These are phyloP conservation scores for Trachops cirrhosus DNA, from an alignment of 2,797 vertebrate species.

Conservation along the genomic window DNA sequence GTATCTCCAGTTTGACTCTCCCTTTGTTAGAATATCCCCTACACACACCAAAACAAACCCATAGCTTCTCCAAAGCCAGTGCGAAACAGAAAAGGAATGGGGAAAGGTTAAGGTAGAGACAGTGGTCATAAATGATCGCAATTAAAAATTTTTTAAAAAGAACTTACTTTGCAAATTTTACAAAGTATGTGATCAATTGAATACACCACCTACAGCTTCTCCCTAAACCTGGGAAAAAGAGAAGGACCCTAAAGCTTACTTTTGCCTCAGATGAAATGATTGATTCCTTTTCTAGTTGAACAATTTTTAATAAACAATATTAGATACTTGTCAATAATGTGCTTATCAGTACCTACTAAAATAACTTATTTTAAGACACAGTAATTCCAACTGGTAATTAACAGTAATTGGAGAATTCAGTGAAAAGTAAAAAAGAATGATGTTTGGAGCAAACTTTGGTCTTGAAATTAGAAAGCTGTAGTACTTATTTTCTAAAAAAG, in stretches of 20 bases:
- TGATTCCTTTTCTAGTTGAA: neutral
- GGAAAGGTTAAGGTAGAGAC: neutral
- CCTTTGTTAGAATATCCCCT: neutral
- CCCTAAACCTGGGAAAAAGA: neutral
- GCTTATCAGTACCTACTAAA: neutral
- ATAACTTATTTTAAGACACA: neutral
- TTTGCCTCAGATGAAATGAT: neutral
- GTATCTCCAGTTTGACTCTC: neutral
- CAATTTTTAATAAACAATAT: neutral
- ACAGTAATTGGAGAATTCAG: neutral
- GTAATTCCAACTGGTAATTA: neutral
- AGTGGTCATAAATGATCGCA: neutral
- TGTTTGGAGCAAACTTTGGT: constrained; percentile 2
- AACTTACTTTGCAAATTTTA: neutral
- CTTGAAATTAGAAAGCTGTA: neutral
- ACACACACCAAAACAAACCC: neutral
- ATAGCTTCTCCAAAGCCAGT: neutral
- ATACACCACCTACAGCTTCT: neutral
- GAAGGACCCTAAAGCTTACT: neutral
- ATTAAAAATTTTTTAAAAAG: neutral
- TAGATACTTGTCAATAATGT: neutral
- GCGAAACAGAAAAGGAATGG: neutral
- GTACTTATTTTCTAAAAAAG: neutral
- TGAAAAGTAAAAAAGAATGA: neutral
- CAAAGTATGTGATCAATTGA: neutral